Evolutionary conservation across 2,797 vertebrate genomes (phyloP), one percentile per base, ranked within the genome.

Genomic region (Apodemus agrarius): DNA sequence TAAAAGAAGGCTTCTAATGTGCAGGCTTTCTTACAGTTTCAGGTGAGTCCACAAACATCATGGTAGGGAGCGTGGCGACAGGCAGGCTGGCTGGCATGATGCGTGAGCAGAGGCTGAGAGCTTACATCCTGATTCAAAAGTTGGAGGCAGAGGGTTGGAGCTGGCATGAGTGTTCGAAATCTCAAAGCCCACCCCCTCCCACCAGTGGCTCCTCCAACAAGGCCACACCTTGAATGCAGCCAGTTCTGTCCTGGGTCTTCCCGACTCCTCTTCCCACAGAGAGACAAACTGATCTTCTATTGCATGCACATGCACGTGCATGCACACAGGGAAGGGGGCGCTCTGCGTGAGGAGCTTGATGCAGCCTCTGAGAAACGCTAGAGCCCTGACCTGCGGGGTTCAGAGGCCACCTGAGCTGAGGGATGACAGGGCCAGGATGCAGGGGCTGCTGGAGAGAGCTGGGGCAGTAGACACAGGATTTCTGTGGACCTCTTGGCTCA

Each of bases 331-430:
- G 26, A 1, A 12, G 63, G 3, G 11, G 61, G 11, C 0, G 57
- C 92, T 96, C 89, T 97, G 82, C 97, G 85, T 34, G 79, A 87
- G 52, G 54, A 96, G 79, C n/a, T 59, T 97, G 96, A 96, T 85
- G 85, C 82, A 95, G 92, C 83, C 82, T 92, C 93, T 89, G 80
- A 97, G 95, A 95, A 97, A 97, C 91, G 96, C 80, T 6, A 4
- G 74, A 72, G 90, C 43, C 90, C 21, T 97, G 96, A 97, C 97
- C 96, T 85, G 72, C 10, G 2, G 40, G 40, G 2, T 82, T 57
- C 84, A 17, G 81, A 94, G 75, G 61, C n/a, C 80, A 52, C 52
- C 49, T 3, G 67, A 84, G 89, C 57, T 0, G 9, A 86, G 81
- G 89, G 49, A 40, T 11, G 92, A 43, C 3, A 1, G 40, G 52